Conservation (phyloP, 2,797 vertebrate genomes). For the Channa striata region DNA sequence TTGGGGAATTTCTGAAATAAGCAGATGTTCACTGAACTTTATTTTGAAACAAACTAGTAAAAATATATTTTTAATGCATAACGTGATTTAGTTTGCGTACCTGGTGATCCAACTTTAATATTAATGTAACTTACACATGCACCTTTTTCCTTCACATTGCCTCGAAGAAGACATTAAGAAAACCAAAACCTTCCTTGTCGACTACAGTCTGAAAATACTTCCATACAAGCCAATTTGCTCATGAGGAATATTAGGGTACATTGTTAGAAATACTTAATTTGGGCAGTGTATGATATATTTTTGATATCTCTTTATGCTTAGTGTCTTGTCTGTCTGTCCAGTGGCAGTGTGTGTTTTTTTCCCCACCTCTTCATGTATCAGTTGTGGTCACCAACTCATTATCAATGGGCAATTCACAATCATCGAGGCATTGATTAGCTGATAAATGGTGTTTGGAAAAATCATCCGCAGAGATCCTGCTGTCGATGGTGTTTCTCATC, state of each 20-base stretch:
- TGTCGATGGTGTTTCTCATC: conserved; percentile 40
- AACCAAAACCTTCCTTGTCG: background rate
- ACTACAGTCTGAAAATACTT: conserved; percentile 2
- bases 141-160: background rate
- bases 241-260: background rate
- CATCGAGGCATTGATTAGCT: conserved; percentile 76
- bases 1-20: background rate
- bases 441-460: conserved; percentile 69
- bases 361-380: conserved; percentile 35
- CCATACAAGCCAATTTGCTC: background rate
- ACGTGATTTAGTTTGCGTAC: background rate
- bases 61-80: background rate
- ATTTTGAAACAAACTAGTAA: background rate
- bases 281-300: background rate
- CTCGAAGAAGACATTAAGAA: conserved; percentile 9
- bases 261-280: background rate
- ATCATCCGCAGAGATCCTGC: conserved; percentile 57
- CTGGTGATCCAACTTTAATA: background rate
- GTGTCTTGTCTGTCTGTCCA: background rate
- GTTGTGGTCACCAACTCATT: conserved; percentile 62
- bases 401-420: conserved; percentile 67
- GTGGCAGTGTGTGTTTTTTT: background rate
- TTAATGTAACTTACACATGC: background rate
- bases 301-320: background rate
- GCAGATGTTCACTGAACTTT: background rate